Evolutionary conservation across 2,797 vertebrate species (phyloP).

Genomic region (Cichlasoma orientale): DNA sequence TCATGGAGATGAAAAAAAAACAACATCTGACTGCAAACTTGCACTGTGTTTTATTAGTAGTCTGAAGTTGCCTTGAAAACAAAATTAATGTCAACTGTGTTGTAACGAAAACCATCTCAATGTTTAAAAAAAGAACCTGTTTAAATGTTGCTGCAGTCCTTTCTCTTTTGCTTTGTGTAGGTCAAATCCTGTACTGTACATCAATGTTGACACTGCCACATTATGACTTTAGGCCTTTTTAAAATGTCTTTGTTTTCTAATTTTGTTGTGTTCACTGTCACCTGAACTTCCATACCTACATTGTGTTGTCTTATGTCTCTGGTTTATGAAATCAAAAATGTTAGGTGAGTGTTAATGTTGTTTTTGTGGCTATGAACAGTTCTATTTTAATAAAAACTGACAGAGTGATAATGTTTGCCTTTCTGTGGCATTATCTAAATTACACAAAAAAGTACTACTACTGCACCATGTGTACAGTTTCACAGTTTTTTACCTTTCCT

Average conservation of each 20-base stretch:
- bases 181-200: slow-evolving; percentile 27
- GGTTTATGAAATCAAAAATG: slow-evolving; percentile 29
- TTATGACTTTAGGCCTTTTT: slow-evolving; percentile 16
- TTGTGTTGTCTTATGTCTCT: slow-evolving; percentile 20
- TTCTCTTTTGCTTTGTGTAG: slow-evolving; percentile 3
- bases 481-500: neutral
- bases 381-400: slow-evolving; percentile 68
- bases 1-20: neutral
- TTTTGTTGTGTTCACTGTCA: slow-evolving; percentile 20
- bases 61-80: slow-evolving; percentile 48
- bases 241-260: slow-evolving; percentile 22
- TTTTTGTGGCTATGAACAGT: slow-evolving; percentile 49
- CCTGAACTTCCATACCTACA: slow-evolving; percentile 25
- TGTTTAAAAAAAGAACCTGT: slow-evolving; percentile 3
- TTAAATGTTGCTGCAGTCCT: slow-evolving; percentile 18
- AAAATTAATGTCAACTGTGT: slow-evolving; percentile 22
- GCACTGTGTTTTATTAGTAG: slow-evolving; percentile 20
- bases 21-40: slow-evolving; percentile 18
- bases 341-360: slow-evolving; percentile 41
- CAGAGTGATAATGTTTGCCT: neutral
- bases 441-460: neutral
- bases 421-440: neutral
- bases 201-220: slow-evolving; percentile 56
- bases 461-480: neutral
- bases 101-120: neutral